phyloP scores from a whole-genome alignment of 2,888 invertebrate genomes.

The Thymelicus acteon region DNA sequence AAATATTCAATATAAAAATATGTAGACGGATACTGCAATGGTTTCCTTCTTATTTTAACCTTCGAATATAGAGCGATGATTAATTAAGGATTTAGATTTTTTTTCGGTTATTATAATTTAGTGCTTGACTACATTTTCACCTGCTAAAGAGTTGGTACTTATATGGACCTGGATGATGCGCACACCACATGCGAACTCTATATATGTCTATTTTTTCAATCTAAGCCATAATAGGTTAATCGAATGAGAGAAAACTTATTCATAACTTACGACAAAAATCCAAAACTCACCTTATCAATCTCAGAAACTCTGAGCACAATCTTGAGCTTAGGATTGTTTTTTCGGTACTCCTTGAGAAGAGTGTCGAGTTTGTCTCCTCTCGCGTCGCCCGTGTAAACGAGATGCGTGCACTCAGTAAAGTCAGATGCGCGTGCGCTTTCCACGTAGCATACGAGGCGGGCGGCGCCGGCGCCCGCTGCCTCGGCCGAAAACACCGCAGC shows the following conservation, averaged over 20 bases:
- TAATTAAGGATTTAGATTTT: not conserved
- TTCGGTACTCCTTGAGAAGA: slow-evolving; percentile 77
- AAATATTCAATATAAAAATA: not conserved
- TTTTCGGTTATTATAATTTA: no score
- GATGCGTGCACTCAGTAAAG: slow-evolving; percentile 80
- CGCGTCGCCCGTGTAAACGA: slow-evolving; percentile 76
- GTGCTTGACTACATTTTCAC: no score
- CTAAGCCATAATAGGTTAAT: no score
- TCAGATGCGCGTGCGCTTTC: slow-evolving; percentile 62
- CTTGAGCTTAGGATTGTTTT: slow-evolving; percentile 79
- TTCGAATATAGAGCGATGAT: not conserved
- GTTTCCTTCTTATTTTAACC: slow-evolving; percentile 37
- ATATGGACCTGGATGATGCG: no score
- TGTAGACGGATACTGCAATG: slow-evolving; percentile 4
- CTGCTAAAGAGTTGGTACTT: no score
- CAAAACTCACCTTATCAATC: slow-evolving; percentile 82
- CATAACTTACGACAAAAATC: not conserved
- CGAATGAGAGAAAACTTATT: not conserved
- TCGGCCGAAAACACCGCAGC: slow-evolving; percentile 59
- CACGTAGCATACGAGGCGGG: slow-evolving; percentile 78
- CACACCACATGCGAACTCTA: no score
- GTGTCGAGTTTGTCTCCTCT: slow-evolving; percentile 74
- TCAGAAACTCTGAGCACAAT: slow-evolving; percentile 83
- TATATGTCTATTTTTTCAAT: no score
- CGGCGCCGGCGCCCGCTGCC: slow-evolving; percentile 76